Conservation (phyloP, 2,797 vertebrate genomes). For the Gambusia yucatana region DNA sequence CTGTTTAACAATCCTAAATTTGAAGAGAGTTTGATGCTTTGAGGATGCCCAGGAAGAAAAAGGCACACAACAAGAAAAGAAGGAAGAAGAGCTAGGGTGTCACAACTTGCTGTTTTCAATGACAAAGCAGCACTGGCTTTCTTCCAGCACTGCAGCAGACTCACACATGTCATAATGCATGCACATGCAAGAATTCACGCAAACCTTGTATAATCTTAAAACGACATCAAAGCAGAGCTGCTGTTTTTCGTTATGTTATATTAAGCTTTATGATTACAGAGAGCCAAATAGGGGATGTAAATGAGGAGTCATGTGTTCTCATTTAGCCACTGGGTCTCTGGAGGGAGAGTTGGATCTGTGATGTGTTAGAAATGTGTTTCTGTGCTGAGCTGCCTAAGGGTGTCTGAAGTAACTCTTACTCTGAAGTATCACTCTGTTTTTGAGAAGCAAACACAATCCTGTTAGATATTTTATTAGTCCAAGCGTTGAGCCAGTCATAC, state of each 20-base stretch:
- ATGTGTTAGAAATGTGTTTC: constrained; percentile 58
- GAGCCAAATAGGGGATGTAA: constrained; percentile 41
- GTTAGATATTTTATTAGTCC: constrained; percentile 4
- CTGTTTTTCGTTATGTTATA: constrained; percentile 50
- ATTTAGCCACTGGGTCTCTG: constrained; percentile 50
- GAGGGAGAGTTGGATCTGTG: constrained; percentile 40
- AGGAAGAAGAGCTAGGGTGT: constrained; percentile 40
- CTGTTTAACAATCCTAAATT: not conserved
- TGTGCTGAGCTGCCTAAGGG: constrained; percentile 60
- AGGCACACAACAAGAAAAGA: constrained; percentile 14
- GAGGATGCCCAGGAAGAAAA: constrained; percentile 17
- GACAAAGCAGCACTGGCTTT: constrained; percentile 66
- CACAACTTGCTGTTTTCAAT: constrained; percentile 73
- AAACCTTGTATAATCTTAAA: constrained; percentile 37
- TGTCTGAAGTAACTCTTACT: constrained; percentile 47
- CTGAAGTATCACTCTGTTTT: constrained; percentile 24
- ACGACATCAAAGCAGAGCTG: constrained; percentile 38
- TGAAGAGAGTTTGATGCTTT: not conserved
- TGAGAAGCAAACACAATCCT: constrained; percentile 31
- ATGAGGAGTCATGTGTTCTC: constrained; percentile 58
- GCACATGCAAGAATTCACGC: constrained; percentile 34
- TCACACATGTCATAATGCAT: constrained; percentile 48
- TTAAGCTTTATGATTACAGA: constrained; percentile 44
- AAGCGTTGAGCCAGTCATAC: constrained; percentile 19
- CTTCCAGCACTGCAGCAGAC: constrained; percentile 71